Conservation (phyloP, 2,888 invertebrate genomes). For the Eulithis prunata region DNA sequence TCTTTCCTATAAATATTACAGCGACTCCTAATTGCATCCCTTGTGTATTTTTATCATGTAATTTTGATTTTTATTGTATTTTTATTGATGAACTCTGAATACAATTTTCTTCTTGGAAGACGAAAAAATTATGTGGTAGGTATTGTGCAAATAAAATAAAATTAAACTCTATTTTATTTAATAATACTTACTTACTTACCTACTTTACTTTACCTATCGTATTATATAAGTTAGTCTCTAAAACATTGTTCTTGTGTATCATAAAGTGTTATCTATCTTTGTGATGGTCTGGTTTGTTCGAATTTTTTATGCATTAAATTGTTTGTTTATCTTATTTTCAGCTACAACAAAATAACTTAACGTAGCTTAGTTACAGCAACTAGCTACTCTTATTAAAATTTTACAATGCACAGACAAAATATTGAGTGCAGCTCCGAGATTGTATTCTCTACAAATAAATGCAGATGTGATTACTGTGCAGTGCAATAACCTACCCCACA, state of each 20-base stretch:
- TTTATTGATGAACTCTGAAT: constrained; percentile 17
- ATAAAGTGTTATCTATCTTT: too few relatives aligned
- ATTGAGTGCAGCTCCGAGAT: constrained; percentile 16
- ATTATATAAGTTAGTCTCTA: too few relatives aligned
- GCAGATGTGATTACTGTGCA: constrained; percentile 37
- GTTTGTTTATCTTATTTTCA: not conserved
- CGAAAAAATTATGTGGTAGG: too few relatives aligned
- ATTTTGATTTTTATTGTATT: constrained; percentile 27
- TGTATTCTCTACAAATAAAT: constrained; percentile 36
- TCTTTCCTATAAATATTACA: constrained; percentile 38
- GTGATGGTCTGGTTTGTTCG: too few relatives aligned
- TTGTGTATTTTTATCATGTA: constrained; percentile 39
- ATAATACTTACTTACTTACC: too few relatives aligned
- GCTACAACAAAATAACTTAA: not conserved
- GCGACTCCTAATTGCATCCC: constrained; percentile 42
- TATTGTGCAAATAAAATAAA: too few relatives aligned
- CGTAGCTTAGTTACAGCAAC: not conserved
- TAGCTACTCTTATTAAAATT: constrained; percentile 6
- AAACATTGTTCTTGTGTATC: too few relatives aligned
- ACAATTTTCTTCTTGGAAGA: too few relatives aligned
- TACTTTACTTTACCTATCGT: too few relatives aligned
- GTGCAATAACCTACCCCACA: constrained; percentile 37
- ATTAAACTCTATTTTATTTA: too few relatives aligned
- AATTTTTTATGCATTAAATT: too few relatives aligned
- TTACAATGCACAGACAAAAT: constrained; percentile 8